A percentile compares a stretch with the other conserved stretches of the same genome.
These are phyloP conservation scores for Cricetomys ansorgei DNA, from an alignment of 2,113 vertebrate genomes.

Conservation along the genomic window DNA sequence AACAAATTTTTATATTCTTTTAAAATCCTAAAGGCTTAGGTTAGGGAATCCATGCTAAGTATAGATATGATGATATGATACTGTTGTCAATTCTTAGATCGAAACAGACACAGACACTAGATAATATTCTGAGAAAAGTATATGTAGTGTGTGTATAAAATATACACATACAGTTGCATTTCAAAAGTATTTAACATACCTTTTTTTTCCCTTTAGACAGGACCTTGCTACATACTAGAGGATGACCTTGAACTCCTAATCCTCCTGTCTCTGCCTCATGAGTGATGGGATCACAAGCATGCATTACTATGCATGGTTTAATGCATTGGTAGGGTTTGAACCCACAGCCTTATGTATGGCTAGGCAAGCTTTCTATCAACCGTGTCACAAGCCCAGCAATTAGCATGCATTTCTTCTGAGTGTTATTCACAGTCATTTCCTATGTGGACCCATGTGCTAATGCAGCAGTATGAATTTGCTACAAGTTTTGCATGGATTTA, in stretches of 20 bases:
- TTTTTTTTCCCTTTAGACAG: neutral
- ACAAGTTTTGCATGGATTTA: neutral
- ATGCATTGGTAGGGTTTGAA: neutral
- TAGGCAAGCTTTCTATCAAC: neutral
- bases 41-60: neutral
- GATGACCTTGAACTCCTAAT: neutral
- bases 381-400: neutral
- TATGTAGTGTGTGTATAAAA: neutral
- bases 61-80: neutral
- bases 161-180: neutral
- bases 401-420: neutral
- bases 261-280: neutral
- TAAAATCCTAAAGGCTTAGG: neutral
- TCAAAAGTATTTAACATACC: neutral
- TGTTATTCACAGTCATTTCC: neutral
- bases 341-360: neutral
- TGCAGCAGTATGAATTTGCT: neutral
- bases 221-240: too few relatives aligned
- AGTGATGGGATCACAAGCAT: neutral
- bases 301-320: neutral
- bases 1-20: slow-evolving; percentile 13
- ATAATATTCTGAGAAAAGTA: neutral
- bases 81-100: neutral
- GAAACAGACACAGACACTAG: neutral
- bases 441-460: neutral